Evolutionary conservation across 2,888 invertebrate genomes (phyloP), one percentile per base, ranked within the genome.

Genomic region (Drosophila infuscata): DNA sequence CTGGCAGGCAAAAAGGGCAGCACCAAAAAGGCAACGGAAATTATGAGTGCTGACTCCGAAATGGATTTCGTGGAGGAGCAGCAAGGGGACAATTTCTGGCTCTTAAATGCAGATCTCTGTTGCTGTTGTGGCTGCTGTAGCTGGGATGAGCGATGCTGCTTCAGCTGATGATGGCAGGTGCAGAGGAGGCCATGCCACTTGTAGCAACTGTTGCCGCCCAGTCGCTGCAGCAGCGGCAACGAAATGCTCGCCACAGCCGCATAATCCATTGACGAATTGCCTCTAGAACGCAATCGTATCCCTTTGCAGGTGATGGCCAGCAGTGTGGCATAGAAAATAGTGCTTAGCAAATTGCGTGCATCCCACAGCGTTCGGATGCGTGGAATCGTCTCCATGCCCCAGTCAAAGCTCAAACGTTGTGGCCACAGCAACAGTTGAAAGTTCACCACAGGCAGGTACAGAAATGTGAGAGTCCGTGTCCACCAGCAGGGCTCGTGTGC

Each of bases 381-480:
- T 8, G 98, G 98, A 88, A 99, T 96, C 3, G 99, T 96, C 88
- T 98, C 98, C 99, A 99, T 99, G 35, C 99, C 98, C 99, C 99
- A 99, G 94, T 99, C 99, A 94, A 99, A 99, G 93, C 98, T 98
- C 66, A 99, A 94, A 81, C 96, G 95, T 83, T 95, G 95, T 4
- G 99, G 99, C 93, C 96, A 97, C 36, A 99, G 92, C 70, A 99
- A 94, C 90, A 99, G 95, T 93, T 96, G 95, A 89, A 98, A 96
- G 94, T 99, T 99, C 92, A 98, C 96, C 54, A 97, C 96, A 41
- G 99, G 99, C 84, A 99, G 95, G 93, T 98, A 98, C 80, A 96
- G 94, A 94, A 98, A 99, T 62, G 99, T 99, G 90, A 98, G 95
- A 66, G 97, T 94, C 81, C 99, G 95, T 49, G 97, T 97, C 86